phyloP scores from a whole-genome alignment of 2,888 invertebrate genomes.

The Drosophila pseudotalamancana region DNA sequence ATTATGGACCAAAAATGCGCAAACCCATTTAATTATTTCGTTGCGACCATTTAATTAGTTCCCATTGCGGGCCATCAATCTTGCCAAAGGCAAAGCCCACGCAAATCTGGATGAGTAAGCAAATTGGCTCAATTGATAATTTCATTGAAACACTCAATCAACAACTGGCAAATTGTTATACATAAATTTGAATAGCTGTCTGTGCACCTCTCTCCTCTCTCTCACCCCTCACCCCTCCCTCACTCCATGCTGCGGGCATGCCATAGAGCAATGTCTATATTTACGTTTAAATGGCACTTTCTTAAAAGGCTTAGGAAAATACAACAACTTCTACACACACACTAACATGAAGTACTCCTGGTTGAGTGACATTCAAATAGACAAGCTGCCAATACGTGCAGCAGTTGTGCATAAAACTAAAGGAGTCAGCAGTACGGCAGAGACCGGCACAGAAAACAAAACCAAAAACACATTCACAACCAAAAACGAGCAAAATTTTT shows the following conservation, averaged over 20 bases:
- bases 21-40: constrained; percentile 65
- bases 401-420: constrained; percentile 75
- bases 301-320: constrained; percentile 68
- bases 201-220: background rate
- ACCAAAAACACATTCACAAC: constrained; percentile 49
- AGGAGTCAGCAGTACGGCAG: constrained; percentile 65
- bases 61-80: constrained; percentile 29
- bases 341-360: constrained; percentile 25
- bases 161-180: constrained; percentile 68
- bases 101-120: constrained; percentile 39
- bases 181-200: constrained; percentile 61
- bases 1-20: constrained; percentile 52
- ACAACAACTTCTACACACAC: constrained; percentile 33
- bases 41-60: constrained; percentile 58
- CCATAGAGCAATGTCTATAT: constrained; percentile 67
- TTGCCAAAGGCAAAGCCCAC: constrained; percentile 16
- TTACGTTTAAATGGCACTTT: constrained; percentile 79
- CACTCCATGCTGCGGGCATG: constrained; percentile 16
- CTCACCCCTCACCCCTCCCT: background rate
- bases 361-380: constrained; percentile 74
- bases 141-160: constrained; percentile 76
- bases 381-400: constrained; percentile 76
- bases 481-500: constrained; percentile 70
- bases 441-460: constrained; percentile 14
- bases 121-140: constrained; percentile 74